Conservation (phyloP, 2,797 vertebrate genomes). For the Spea hammondii region DNA sequence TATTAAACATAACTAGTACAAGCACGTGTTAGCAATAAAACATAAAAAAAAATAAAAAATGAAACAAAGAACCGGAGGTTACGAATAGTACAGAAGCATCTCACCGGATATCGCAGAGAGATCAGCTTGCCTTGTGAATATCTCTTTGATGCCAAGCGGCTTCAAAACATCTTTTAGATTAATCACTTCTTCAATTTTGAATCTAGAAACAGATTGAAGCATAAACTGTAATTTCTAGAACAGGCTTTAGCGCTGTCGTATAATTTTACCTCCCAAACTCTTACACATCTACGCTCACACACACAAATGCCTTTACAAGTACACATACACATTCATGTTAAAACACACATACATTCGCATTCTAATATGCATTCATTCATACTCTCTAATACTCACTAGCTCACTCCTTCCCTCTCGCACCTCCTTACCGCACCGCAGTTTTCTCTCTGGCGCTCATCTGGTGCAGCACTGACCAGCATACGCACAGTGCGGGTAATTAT, state of each 20-base stretch:
- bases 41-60: neutral
- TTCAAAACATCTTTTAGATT: slow-evolving; percentile 86
- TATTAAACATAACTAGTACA: slow-evolving; percentile 30
- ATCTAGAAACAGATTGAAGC: slow-evolving; percentile 67
- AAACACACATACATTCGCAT: no score
- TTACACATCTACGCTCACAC: no score
- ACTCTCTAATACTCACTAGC: no score
- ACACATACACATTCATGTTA: no score
- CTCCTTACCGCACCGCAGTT: no score
- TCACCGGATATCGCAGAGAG: slow-evolving; percentile 91
- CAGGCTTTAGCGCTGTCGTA: neutral
- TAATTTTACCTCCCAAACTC: no score
- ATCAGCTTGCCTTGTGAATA: slow-evolving; percentile 86
- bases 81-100: slow-evolving; percentile 33
- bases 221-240: neutral
- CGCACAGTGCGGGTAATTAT: no score
- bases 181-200: slow-evolving; percentile 91
- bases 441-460: no score
- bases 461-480: no score
- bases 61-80: slow-evolving; percentile 7
- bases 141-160: slow-evolving; percentile 84
- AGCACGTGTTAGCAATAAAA: slow-evolving; percentile 13
- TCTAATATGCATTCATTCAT: no score
- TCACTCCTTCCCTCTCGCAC: no score
- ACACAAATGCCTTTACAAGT: no score